Evolutionary conservation across 2,888 invertebrate species (phyloP).

Genomic region (Sinopyrophorus schimmeli): DNA sequence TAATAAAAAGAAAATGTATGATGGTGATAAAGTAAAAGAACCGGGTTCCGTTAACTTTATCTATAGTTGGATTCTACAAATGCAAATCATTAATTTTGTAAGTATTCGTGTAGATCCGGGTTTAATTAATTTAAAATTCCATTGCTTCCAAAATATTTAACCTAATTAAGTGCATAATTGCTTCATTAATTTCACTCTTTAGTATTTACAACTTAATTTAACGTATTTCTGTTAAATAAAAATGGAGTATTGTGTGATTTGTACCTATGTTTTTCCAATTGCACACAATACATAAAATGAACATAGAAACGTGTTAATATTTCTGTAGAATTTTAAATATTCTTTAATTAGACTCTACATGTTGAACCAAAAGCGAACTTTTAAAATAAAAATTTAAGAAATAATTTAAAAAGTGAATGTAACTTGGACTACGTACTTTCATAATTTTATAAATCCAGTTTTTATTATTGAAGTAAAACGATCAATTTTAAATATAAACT

Average conservation of each 20-base stretch:
- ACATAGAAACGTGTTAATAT: no score
- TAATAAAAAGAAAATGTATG: conserved; percentile 32
- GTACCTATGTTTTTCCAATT: no score
- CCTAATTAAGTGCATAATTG: conserved; percentile 40
- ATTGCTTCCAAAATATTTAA: conserved; percentile 36
- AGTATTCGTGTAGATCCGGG: conserved; percentile 34
- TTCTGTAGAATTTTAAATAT: no score
- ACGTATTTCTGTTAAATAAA: no score
- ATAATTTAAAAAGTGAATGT: conserved; percentile 29
- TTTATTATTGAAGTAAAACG: conserved; percentile 40
- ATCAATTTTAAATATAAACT: conserved; percentile 46
- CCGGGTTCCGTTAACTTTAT: conserved; percentile 35
- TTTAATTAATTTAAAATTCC: conserved; percentile 37
- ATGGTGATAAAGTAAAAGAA: conserved; percentile 35
- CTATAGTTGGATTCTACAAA: conserved; percentile 35
- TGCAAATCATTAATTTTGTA: conserved; percentile 37
- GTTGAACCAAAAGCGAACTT: not conserved
- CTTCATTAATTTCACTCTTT: conserved; percentile 37
- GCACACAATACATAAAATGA: no score
- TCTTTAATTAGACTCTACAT: no score
- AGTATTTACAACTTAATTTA: conserved; percentile 30
- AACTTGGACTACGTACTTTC: conserved; percentile 43
- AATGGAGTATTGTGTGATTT: no score
- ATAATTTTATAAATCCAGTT: conserved; percentile 47
- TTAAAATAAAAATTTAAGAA: no score